phyloP scores from a whole-genome alignment of 2,888 invertebrate genomes.

The Bimastos eiseni region DNA sequence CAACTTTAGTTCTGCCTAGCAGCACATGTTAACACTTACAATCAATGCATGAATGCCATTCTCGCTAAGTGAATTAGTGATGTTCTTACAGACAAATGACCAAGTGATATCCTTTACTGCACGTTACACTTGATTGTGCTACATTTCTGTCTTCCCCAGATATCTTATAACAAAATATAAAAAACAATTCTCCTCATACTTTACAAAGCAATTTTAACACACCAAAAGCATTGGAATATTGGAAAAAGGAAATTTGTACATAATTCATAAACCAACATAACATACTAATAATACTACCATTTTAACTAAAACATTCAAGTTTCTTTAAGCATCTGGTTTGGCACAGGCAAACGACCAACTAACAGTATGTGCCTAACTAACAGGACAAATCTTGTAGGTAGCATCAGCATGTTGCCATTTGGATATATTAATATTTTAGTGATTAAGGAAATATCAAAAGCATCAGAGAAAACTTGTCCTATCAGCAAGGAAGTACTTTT shows the following conservation, averaged over 20 bases:
- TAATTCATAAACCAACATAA: not conserved
- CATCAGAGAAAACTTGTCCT: not conserved
- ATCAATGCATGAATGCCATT: not conserved
- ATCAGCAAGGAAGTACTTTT: not conserved
- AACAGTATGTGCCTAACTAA: too few relatives aligned
- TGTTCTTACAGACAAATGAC: not conserved
- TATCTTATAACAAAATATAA: not conserved
- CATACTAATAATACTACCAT: not conserved
- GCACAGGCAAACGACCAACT: not conserved
- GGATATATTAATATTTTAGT: not conserved
- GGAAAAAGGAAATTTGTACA: not conserved
- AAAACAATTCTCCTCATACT: not conserved
- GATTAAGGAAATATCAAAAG: conserved; percentile 5
- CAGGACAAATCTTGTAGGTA: not conserved
- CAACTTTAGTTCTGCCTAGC: not conserved
- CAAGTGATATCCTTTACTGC: not conserved
- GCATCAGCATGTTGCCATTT: not conserved
- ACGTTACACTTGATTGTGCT: not conserved
- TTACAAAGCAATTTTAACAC: not conserved
- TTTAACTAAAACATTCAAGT: not conserved
- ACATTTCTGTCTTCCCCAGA: not conserved
- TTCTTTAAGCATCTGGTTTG: not conserved
- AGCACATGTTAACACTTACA: not conserved
- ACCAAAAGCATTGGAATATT: not conserved
- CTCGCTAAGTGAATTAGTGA: not conserved